phyloP scores from a whole-genome alignment of 1,140 invertebrate genomes.

The Trissolcus basalis region DNA sequence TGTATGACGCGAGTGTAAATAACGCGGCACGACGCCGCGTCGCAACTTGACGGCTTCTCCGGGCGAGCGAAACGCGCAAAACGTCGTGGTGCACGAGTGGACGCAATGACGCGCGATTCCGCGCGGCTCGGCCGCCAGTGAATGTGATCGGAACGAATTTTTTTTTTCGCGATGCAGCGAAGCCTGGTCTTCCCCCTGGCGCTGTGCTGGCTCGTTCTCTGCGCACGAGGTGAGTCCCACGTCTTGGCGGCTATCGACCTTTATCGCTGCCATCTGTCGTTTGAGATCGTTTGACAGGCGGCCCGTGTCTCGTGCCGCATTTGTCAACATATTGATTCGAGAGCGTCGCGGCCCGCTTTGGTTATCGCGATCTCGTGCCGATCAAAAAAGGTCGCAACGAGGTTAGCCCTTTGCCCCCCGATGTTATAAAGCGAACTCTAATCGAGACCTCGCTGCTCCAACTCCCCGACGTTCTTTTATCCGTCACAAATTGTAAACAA shows the following conservation, averaged over 20 bases:
- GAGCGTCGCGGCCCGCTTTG: conserved; percentile 1
- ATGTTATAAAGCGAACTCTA: neutral
- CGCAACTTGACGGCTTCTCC: conserved; percentile 2
- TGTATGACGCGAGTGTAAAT: conserved; percentile 18
- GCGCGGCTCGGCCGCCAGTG: conserved; percentile 23
- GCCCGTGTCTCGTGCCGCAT: conserved; percentile 18
- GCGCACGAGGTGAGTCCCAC: conserved; percentile 24
- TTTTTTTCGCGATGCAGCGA: conserved; percentile 22
- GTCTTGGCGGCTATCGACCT: neutral
- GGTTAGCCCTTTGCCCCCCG: conserved; percentile 10
- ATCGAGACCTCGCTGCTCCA: neutral
- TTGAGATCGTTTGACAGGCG: conserved; percentile 37
- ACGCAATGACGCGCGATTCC: conserved; percentile 14
- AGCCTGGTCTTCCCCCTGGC: conserved; percentile 29
- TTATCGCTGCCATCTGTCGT: conserved; percentile 46
- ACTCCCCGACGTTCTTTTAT: too few relatives aligned
- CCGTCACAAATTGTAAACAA: too few relatives aligned
- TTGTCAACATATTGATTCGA: conserved; percentile 47
- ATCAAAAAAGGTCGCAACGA: conserved; percentile 7
- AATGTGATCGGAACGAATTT: conserved; percentile 7
- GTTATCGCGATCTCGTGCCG: conserved; percentile 2
- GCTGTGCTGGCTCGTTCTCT: conserved; percentile 35
- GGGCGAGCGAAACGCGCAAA: conserved; percentile 18
- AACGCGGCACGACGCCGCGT: conserved; percentile 19
- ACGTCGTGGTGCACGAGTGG: too few relatives aligned